Base-by-base conservation (phyloP, 2,113 vertebrate species). In the Microtus ochrogaster region DNA sequence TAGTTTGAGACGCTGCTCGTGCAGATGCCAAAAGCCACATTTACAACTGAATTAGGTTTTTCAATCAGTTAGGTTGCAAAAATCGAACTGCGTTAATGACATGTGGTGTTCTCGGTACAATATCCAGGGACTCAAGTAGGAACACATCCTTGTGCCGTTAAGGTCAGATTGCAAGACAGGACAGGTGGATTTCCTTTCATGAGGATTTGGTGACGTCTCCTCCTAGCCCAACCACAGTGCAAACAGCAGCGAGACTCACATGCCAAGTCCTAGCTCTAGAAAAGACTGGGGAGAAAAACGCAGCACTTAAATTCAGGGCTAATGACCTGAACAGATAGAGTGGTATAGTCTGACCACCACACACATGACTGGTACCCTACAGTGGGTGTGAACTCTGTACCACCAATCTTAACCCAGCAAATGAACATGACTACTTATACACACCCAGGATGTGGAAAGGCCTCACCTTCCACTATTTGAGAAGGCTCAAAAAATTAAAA, bases 1-100 rank as follows among this genome's bases (percentile, higher is more conserved):
- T 93, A 93, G 90, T 96, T 95, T 73, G 55, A 96, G 96, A 97
- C 95, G 94, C 97, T 94, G 63, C 76, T 6, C 1, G 68, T 84
- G 66, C 28, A 2, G 4, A 95, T 96, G 94, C 82, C 94, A 97
- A 96, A 95, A 95, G 58, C 81, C 73, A 89, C 83, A 74, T 90
- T 58, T 89, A 63, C 88, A 89, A 91, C 93, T 82, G 65, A 85
- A 94, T 92, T 89, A 49, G 65, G 82, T 39, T 68, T 68, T 79
- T 63, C 90, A 52, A 84, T 97, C 95, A 82, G 73, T 93, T 89
- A 78, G 82, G 76, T 39, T 55, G 82, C 52, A 85, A 95, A 95
- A 72, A 95, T 63, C 93, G 73, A 95, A 94, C 88, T 86, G 61
- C 90, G 89, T 95, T 96, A 90, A 94, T 44, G 91, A 95, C 84